phyloP scores from a whole-genome alignment of 2,113 vertebrate genomes.

The Microtus oregoni region DNA sequence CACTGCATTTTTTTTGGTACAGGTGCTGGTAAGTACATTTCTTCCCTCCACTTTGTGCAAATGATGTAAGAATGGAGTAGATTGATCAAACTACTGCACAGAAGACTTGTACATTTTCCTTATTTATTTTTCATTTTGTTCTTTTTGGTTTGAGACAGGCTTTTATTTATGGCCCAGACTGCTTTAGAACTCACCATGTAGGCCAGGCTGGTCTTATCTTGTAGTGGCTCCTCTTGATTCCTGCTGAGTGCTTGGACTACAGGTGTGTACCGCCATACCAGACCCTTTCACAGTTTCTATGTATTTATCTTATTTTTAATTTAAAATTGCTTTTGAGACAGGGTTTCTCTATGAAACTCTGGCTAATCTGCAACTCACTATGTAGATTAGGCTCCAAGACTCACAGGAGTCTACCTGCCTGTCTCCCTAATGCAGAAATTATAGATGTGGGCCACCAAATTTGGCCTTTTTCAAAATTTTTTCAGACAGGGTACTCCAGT shows the following conservation, averaged over 20 bases:
- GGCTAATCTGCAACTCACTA: too few species aligned
- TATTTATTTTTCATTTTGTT: background rate
- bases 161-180: background rate
- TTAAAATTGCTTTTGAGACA: too few species aligned
- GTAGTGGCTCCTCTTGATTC: background rate
- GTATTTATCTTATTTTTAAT: too few species aligned
- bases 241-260: background rate
- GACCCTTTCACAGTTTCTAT: too few species aligned
- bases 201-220: background rate
- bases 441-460: too few species aligned
- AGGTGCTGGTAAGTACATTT: background rate
- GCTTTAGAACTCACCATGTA: background rate
- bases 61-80: background rate
- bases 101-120: background rate
- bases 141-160: background rate
- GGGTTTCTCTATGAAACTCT: too few species aligned
- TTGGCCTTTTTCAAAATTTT: too few species aligned
- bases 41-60: background rate
- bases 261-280: background rate
- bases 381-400: too few species aligned
- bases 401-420: background rate
- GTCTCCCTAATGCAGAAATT: background rate
- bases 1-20: background rate
- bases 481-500: too few species aligned
- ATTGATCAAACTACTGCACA: background rate